Percentiles rank a stretch among this genome's conserved stretches.
Evolutionary conservation across 2,797 vertebrate species (phyloP).

Genomic region (Chelidonichthys spinosus): DNA sequence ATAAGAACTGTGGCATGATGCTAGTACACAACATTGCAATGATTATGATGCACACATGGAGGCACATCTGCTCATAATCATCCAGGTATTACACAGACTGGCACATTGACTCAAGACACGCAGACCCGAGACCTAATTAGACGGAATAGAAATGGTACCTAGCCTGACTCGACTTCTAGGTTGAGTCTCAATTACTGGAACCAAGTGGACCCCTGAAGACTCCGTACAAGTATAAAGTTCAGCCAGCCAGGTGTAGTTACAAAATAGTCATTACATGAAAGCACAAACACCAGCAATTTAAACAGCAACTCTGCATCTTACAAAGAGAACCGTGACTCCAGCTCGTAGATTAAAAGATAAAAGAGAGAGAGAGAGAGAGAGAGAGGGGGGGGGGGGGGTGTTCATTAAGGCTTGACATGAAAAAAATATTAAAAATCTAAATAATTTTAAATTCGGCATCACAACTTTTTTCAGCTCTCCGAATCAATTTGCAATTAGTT

Average conservation of each 20-base stretch:
- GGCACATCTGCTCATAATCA: not conserved
- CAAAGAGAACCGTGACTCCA: not conserved
- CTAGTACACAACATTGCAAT: not conserved
- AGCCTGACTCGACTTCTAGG: not conserved
- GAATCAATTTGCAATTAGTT: slow-evolving; percentile 54
- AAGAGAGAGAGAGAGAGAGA: not conserved
- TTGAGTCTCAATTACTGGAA: not conserved
- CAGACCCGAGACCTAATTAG: not conserved
- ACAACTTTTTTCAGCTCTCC: slow-evolving; percentile 12
- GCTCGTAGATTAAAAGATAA: not conserved
- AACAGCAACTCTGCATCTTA: not conserved
- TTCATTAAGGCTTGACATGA: slow-evolving; percentile 7
- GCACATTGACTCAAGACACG: not conserved
- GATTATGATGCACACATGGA: not conserved
- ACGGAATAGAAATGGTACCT: not conserved
- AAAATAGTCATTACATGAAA: not conserved
- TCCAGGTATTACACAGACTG: not conserved
- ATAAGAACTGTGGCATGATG: not conserved
- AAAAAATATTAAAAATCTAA: not conserved
- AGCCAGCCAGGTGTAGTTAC: too few species aligned
- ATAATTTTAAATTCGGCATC: slow-evolving; percentile 23
- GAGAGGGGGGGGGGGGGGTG: not conserved
- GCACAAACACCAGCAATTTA: not conserved
- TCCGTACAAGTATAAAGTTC: too few species aligned
- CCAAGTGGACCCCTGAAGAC: not conserved